Evolutionary conservation across 2,113 vertebrate genomes (phyloP), one percentile per base, ranked within the genome.

Genomic region (Saguinus imperator): DNA sequence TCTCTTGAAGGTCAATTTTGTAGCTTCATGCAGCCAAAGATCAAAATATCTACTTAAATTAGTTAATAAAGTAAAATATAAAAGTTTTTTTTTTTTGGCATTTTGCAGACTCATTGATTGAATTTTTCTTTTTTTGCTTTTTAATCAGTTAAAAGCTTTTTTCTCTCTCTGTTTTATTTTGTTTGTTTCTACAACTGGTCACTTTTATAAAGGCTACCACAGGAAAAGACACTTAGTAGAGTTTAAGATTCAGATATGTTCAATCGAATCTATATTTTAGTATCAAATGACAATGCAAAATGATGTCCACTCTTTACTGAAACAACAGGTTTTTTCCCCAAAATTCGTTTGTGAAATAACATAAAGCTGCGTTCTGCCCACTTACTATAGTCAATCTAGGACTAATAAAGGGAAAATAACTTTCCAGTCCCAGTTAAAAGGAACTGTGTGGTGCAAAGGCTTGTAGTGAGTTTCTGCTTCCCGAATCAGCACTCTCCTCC

Each of bases 341-440:
- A 90, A 90, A 87, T 75, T 79, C 35, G 32, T 95, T 58, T 87
- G 45, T 87, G 75, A 94, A 90, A 86, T 61, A 87, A 12, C 16
- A 89, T 70, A 84, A 81, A 68, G 37, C 76, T 93, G 61, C 16
- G 43, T 66, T 82, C 52, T 70, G 61, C 57, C 72, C 14, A 58
- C 70, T 86, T 77, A n/a, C 6, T 14, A 5, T n/a, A 73, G 55
- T 81, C 76, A 79, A 77, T 58, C 43, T 50, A 76, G 23, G 91
- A 87, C 80, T 43, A 85, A 16, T 11, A 77, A 77, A 87, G 23
- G 48, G 7, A 92, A 87, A 82, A 18, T 7, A 1, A 79, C 64
- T 57, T 92, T 68, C 25, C 8, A n/a, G 45, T 72, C 61, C 35
- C 29, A 72, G 14, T 32, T 79, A 52, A 93, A 87, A 43, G 61